Evolutionary conservation across 2,797 vertebrate species (phyloP), one percentile per base, ranked within the genome.

Genomic region (Dromococcyx pavoninus): DNA sequence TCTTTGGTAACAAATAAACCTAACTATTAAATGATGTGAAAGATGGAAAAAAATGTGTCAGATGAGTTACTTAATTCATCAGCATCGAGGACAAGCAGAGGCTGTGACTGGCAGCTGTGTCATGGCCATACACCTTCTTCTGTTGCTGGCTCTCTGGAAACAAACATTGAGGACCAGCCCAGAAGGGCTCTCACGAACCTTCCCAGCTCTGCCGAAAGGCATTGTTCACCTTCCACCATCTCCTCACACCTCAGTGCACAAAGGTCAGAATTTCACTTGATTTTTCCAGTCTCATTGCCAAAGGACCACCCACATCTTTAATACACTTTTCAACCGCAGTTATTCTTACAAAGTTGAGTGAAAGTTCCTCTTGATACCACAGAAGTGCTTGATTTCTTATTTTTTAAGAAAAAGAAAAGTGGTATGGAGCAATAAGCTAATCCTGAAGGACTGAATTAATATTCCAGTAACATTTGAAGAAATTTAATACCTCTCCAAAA

Each of bases 91-190:
- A 32, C 30, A 66, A 39, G 41, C 48, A 82, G 19, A 35, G 43
- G n/a, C 9, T 88, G 54, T 67, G 46, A 46, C 13, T 61, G 27
- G 44, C 27, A 51, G n/a, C 13, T 61, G 19, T 67, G 51, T 24
- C 50, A 46, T 3, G 2, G 23, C 23, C 1, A 0, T 21, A 27
- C 1, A 17, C 3, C 3, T 53, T 41, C 3, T 53, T 41, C 3
- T 74, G 35, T 11, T 86, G 64, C 62, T 60, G 37, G 9, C 4
- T 54, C 27, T 8, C 44, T 64, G 27, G 66, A 72, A 83, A 69
- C 7, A 27, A 33, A 46, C 15, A 13, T 57, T 61, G 58, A 62
- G 4, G 16, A 73, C 32, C 48, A 76, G 7, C 17, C 74, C 41
- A 70, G 27, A 28, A 7, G 6, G 11, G 10, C 48, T 58, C 10